A percentile compares a stretch with the other conserved stretches of the same genome.
phyloP scores from a whole-genome alignment of 2,797 vertebrate species.

The Rhabdomys pumilio region DNA sequence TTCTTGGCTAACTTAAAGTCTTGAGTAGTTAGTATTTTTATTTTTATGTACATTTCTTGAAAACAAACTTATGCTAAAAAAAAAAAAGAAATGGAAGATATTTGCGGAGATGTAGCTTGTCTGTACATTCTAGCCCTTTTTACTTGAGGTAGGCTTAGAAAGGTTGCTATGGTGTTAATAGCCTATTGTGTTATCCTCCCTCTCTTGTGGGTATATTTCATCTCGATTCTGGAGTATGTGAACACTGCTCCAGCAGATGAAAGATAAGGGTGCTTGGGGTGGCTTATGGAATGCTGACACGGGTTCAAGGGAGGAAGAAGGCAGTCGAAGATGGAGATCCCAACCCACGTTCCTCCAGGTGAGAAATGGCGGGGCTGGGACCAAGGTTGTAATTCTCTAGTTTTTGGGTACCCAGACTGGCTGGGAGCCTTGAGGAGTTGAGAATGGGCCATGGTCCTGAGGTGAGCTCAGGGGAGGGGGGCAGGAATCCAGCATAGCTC shows the following conservation, averaged over 20 bases:
- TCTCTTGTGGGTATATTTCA: neutral
- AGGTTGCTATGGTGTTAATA: neutral
- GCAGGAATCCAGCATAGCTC: neutral
- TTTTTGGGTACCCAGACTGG: neutral
- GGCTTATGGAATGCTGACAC: neutral
- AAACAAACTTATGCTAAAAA: neutral
- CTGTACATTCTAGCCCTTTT: neutral
- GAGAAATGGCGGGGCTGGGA: neutral
- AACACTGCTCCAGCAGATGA: neutral
- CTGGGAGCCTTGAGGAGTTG: neutral
- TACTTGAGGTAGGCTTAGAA: neutral
- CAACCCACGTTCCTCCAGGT: neutral
- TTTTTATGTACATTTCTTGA: neutral
- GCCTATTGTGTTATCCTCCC: neutral
- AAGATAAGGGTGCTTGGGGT: neutral
- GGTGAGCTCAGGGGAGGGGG: neutral
- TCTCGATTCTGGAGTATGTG: neutral
- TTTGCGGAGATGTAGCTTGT: neutral
- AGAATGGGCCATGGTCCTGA: neutral
- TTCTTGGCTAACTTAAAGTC: neutral
- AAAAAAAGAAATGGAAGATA: conserved; percentile 11
- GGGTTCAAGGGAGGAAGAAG: neutral
- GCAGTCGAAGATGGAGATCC: neutral
- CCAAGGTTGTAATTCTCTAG: neutral
- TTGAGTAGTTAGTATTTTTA: neutral